Conservation (phyloP, 1,140 invertebrate species). For the Subanguina moxae region DNA sequence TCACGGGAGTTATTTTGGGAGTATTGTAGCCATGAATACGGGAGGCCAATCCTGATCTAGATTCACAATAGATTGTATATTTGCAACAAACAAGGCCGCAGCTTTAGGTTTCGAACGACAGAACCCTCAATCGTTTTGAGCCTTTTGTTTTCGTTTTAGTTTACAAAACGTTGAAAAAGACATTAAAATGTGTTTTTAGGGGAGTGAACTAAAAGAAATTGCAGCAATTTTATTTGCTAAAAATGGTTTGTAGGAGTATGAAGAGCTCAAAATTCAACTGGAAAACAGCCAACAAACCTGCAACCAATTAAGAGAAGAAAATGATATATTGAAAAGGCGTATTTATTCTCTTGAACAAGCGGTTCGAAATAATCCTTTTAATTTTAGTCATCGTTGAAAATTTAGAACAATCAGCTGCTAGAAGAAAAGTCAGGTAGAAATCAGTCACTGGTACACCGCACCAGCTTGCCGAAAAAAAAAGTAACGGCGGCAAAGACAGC, state of each 20-base stretch:
- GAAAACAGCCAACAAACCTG: slow-evolving; percentile 1
- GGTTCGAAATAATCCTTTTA: slow-evolving; percentile 1
- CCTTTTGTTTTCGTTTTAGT: too few species aligned
- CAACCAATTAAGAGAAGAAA: not conserved
- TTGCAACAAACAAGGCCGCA: too few species aligned
- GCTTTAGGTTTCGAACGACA: too few species aligned
- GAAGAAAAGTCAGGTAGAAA: not conserved
- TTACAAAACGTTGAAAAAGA: too few species aligned
- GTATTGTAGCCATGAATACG: too few species aligned
- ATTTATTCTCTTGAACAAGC: slow-evolving; percentile 11
- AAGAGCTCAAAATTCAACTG: slow-evolving; percentile 10
- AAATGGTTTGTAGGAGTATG: slow-evolving; percentile 13
- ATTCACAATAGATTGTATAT: too few species aligned
- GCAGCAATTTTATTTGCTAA: not conserved
- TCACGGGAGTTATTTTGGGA: too few species aligned
- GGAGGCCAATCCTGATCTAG: too few species aligned
- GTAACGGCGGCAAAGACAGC: not conserved
- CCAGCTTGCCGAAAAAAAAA: not conserved
- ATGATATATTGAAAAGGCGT: slow-evolving; percentile 25
- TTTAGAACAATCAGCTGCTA: not conserved
- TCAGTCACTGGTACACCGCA: not conserved
- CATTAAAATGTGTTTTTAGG: too few species aligned
- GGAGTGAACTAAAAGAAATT: too few species aligned
- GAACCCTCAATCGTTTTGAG: too few species aligned
- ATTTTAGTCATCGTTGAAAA: not conserved